Conservation (phyloP, 2,888 invertebrate species). For the Augiades crinisus region DNA sequence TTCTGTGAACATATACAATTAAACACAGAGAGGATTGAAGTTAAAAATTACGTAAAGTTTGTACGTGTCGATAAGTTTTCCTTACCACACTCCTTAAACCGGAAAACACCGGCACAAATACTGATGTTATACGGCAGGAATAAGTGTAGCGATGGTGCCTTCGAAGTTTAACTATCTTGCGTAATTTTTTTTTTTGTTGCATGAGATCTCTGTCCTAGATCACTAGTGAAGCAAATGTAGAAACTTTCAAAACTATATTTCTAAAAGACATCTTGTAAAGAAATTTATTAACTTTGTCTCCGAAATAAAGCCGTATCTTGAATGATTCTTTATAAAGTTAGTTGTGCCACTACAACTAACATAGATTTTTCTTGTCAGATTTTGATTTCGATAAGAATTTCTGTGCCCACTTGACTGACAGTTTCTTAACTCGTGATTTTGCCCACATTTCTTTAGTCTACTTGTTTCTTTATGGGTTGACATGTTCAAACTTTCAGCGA, state of each 20-base stretch:
- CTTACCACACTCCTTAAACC: too few relatives aligned
- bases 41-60: too few relatives aligned
- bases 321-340: conserved; percentile 3
- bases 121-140: too few relatives aligned
- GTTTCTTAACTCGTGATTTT: conserved; percentile 1
- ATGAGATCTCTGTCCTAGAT: too few relatives aligned
- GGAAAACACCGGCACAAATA: too few relatives aligned
- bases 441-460: neutral
- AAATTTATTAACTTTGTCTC: neutral
- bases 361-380: conserved; percentile 8
- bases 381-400: conserved; percentile 11
- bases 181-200: too few relatives aligned
- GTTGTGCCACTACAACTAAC: neutral
- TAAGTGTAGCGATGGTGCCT: too few relatives aligned
- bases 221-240: neutral
- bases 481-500: conserved; percentile 1
- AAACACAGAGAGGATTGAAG: too few relatives aligned
- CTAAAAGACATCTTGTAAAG: neutral
- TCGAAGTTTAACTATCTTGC: too few relatives aligned
- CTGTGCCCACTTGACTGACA: conserved; percentile 9
- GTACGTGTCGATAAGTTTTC: too few relatives aligned
- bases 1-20: too few relatives aligned
- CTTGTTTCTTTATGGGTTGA: neutral
- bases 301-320: neutral
- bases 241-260: neutral